phyloP scores from a whole-genome alignment of 2,888 invertebrate species.

The Pheosia gnoma region DNA sequence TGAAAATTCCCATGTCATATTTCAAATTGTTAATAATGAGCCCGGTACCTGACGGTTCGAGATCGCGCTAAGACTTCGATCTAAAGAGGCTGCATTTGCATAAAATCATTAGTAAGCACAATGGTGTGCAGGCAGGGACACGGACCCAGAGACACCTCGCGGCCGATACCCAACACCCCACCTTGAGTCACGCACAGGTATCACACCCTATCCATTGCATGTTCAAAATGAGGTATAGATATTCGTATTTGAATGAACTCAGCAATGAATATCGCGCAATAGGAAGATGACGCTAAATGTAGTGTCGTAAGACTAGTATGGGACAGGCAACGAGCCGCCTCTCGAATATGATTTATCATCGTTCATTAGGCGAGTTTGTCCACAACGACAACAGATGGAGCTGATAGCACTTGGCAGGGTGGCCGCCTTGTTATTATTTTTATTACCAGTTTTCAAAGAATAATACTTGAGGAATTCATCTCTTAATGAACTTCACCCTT shows the following conservation, averaged over 20 bases:
- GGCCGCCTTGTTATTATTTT: conserved; percentile 84
- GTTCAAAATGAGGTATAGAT: neutral
- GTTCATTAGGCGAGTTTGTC: conserved; percentile 85
- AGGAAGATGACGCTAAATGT: conserved; percentile 35
- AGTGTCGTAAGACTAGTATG: conserved; percentile 60
- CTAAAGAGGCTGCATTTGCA: conserved; percentile 84
- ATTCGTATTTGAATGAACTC: conserved; percentile 8
- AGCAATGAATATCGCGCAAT: conserved; percentile 48
- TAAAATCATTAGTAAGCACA: conserved; percentile 85
- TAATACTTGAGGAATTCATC: conserved; percentile 83
- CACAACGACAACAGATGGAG: conserved; percentile 84
- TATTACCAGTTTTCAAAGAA: conserved; percentile 83
- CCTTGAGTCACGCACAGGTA: conserved; percentile 32
- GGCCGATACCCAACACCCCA: conserved; percentile 65
- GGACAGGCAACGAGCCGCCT: conserved; percentile 73
- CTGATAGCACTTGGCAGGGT: conserved; percentile 85
- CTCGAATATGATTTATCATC: conserved; percentile 85
- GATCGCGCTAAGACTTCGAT: conserved; percentile 84
- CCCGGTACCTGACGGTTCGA: conserved; percentile 82
- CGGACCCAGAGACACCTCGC: conserved; percentile 75
- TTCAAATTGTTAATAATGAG: conserved; percentile 83
- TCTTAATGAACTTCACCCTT: conserved; percentile 84
- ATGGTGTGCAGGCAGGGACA: conserved; percentile 82
- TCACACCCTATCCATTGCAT: conserved; percentile 45
- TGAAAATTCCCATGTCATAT: conserved; percentile 78